Conservation (phyloP, 1,140 invertebrate species). For the Panagrolaimus sp. region DNA sequence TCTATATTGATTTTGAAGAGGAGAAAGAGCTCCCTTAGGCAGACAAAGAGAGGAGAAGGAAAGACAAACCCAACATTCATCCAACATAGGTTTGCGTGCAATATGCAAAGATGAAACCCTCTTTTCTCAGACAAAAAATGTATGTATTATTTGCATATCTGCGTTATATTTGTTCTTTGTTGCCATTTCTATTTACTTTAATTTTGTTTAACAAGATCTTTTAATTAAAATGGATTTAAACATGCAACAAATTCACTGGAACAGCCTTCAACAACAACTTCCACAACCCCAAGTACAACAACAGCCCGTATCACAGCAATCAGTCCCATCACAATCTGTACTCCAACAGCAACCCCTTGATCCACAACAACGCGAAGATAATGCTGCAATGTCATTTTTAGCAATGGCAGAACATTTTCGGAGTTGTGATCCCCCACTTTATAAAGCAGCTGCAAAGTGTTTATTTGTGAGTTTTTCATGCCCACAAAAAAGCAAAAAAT, state of each 20-base stretch:
- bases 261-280: not conserved
- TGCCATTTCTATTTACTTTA: too few relatives aligned
- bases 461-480: not conserved
- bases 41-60: too few relatives aligned
- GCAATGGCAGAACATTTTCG: slow-evolving; percentile 10
- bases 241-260: not conserved
- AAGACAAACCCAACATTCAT: too few relatives aligned
- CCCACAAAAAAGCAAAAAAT: not conserved
- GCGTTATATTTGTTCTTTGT: too few relatives aligned
- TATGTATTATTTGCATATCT: too few relatives aligned
- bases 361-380: slow-evolving; percentile 3
- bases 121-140: too few relatives aligned
- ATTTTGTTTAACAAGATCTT: too few relatives aligned
- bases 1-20: too few relatives aligned
- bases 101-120: too few relatives aligned
- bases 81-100: too few relatives aligned
- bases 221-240: not conserved
- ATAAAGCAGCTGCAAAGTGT: slow-evolving; percentile 14
- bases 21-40: too few relatives aligned
- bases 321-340: too few relatives aligned
- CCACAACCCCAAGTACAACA: not conserved
- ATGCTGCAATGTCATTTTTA: not conserved
- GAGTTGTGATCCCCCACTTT: not conserved
- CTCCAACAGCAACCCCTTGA: not conserved
- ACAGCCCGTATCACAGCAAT: not conserved